phyloP scores from a whole-genome alignment of 2,888 invertebrate genomes.

The Rotaria magnacalcarata region DNA sequence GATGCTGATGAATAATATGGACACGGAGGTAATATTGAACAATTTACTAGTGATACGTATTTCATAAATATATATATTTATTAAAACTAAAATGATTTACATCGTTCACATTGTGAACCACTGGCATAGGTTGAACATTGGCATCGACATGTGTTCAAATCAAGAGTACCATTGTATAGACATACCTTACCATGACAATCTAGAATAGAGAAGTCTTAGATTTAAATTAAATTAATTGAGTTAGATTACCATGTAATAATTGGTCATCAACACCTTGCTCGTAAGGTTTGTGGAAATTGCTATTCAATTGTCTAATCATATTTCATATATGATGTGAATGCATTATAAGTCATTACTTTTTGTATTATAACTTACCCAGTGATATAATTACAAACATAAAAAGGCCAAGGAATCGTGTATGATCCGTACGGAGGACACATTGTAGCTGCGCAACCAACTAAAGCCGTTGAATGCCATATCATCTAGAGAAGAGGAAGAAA shows the following conservation, averaged over 20 bases:
- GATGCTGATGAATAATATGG: not conserved
- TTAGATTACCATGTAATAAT: not conserved
- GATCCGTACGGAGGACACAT: not conserved
- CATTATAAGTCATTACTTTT: too few species aligned
- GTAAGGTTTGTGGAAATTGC: not conserved
- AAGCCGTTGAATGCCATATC: conserved; percentile 12
- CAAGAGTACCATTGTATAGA: not conserved
- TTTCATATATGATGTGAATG: not conserved
- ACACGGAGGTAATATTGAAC: not conserved
- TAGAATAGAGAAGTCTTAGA: not conserved
- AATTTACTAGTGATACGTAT: not conserved
- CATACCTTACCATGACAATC: conserved; percentile 17
- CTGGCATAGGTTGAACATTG: conserved; percentile 8
- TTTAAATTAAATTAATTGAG: not conserved
- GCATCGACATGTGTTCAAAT: conserved; percentile 23
- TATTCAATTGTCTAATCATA: conserved; percentile 9
- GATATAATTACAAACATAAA: conserved; percentile 30
- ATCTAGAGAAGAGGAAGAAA: not conserved
- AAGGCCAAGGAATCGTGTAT: not conserved
- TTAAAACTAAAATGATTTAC: not conserved
- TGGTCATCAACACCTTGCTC: not conserved
- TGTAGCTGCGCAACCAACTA: not conserved
- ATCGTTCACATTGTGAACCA: not conserved
- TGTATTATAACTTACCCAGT: not conserved
- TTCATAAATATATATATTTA: too few species aligned